Percentiles rank a stretch among this genome's conserved stretches.
Conservation (phyloP, 2,888 invertebrate species). For the Lasioglossum leucozonium region DNA sequence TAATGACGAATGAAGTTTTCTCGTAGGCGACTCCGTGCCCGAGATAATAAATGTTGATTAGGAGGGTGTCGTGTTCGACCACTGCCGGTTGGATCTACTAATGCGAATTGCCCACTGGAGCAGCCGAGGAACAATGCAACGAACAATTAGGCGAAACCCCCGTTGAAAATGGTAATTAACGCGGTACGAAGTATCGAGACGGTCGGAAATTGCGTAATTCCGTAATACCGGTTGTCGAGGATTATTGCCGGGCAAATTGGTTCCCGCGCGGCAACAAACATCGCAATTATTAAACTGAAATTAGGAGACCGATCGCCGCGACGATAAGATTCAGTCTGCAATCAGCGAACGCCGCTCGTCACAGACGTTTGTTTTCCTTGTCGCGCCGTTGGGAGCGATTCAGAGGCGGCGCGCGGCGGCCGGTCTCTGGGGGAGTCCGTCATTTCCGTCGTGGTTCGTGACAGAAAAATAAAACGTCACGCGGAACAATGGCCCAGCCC, state of each 20-base stretch:
- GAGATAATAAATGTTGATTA: background rate
- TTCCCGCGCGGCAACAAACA: conserved; percentile 11
- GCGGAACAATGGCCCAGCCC: conserved; percentile 12
- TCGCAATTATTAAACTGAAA: conserved; percentile 11
- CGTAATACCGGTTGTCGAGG: background rate
- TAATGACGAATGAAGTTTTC: background rate
- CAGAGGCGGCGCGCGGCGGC: too few relatives aligned
- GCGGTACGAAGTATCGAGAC: background rate
- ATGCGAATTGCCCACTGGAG: background rate
- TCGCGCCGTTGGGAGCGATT: background rate
- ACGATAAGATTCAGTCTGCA: conserved; percentile 28
- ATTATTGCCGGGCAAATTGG: conserved; percentile 13
- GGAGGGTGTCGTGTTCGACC: background rate
- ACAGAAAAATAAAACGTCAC: background rate
- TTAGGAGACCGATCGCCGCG: conserved; percentile 11
- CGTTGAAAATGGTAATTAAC: background rate
- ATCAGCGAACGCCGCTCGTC: background rate
- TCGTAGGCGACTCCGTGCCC: background rate
- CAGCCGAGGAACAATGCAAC: background rate
- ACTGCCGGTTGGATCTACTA: background rate
- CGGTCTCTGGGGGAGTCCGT: background rate
- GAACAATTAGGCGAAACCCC: background rate
- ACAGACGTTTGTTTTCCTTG: background rate
- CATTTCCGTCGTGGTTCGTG: conserved; percentile 10
- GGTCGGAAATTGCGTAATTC: conserved; percentile 30